phyloP scores from a whole-genome alignment of 2,797 vertebrate species.

The Enteromius paludinosus region DNA sequence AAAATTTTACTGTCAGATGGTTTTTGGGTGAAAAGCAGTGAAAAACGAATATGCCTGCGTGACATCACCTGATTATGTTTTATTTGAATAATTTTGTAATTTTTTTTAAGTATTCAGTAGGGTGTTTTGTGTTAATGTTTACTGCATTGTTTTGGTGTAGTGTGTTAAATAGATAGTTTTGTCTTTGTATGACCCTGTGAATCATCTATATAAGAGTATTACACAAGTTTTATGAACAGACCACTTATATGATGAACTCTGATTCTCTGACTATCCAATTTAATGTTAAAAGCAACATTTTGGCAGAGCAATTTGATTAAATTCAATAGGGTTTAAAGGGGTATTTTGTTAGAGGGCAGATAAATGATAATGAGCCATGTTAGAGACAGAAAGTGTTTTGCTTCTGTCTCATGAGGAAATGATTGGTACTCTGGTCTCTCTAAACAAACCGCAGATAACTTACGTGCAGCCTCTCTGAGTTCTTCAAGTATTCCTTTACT shows the following conservation, averaged over 20 bases:
- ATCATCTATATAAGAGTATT: no score
- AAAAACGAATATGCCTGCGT: no score
- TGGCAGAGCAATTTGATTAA: neutral
- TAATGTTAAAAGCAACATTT: neutral
- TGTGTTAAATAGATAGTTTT: neutral
- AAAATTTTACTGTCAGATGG: no score
- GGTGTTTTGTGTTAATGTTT: neutral
- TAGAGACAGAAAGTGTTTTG: slow-evolving; percentile 3
- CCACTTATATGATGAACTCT: neutral
- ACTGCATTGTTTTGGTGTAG: neutral
- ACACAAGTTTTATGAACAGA: neutral
- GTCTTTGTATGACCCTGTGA: neutral
- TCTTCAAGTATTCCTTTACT: slow-evolving; percentile 7
- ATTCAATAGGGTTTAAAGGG: neutral
- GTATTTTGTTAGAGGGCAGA: neutral
- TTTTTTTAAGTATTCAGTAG: neutral
- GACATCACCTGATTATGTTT: neutral
- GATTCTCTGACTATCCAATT: neutral
- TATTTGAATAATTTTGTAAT: neutral
- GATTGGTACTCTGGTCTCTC: neutral
- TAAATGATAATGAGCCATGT: neutral
- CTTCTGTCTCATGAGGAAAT: neutral
- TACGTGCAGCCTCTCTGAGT: slow-evolving; percentile 1
- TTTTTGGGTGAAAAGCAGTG: no score
- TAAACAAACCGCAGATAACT: neutral